Conservation (phyloP, 2,888 invertebrate species). For the Himalopsyche anomala region DNA sequence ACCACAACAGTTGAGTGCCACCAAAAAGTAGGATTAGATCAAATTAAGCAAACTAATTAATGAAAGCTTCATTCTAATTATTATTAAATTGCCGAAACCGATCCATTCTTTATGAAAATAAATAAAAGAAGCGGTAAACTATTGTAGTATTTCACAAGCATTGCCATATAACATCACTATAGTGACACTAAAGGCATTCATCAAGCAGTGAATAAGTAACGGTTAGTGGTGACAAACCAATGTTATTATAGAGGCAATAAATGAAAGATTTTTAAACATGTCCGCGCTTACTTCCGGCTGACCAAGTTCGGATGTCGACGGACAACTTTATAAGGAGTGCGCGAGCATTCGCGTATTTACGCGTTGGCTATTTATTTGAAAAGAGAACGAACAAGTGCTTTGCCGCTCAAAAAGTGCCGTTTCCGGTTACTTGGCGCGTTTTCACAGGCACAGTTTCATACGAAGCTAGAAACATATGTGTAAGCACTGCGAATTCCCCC, state of each 20-base stretch:
- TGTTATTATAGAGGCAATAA: background rate
- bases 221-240: background rate
- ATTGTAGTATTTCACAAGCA: too few species aligned
- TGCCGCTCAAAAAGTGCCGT: constrained; percentile 47
- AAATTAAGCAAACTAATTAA: too few species aligned
- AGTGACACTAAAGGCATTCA: background rate
- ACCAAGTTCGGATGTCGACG: constrained; percentile 54
- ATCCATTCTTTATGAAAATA: too few species aligned
- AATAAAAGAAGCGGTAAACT: too few species aligned
- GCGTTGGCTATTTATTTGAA: constrained; percentile 45
- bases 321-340: constrained; percentile 49
- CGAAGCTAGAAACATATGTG: too few species aligned
- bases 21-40: too few species aligned
- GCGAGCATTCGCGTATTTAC: constrained; percentile 43
- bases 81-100: too few species aligned
- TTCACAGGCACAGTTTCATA: constrained; percentile 8
- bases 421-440: constrained; percentile 48
- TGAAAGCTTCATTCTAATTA: too few species aligned
- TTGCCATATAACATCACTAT: too few species aligned
- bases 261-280: constrained; percentile 26
- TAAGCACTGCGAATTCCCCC: too few species aligned
- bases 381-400: constrained; percentile 46
- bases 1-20: too few species aligned
- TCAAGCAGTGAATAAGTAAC: background rate
- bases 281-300: constrained; percentile 49